Percentiles rank a stretch among this genome's conserved stretches.
Evolutionary conservation across 1,140 invertebrate genomes (phyloP).

Genomic region (Whitmania pigra): DNA sequence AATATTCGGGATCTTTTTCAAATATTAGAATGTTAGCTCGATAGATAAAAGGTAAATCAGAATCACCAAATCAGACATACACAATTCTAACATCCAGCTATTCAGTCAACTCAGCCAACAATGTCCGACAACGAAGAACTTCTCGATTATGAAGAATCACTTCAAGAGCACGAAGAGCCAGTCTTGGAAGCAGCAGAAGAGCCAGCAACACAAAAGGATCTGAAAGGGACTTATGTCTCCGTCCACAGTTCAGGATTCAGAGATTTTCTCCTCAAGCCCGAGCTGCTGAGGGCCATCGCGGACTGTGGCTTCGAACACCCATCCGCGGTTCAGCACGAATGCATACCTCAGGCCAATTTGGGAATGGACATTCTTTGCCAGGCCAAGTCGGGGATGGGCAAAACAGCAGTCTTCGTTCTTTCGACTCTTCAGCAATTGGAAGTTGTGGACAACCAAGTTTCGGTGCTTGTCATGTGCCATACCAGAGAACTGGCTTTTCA

Average conservation of each 20-base stretch:
- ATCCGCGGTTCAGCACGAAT: slow-evolving; percentile 87
- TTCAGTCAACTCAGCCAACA: slow-evolving; percentile 1
- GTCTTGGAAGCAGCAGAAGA: slow-evolving; percentile 39
- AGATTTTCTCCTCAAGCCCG: slow-evolving; percentile 84
- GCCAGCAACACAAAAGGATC: slow-evolving; percentile 37
- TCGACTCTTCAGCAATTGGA: too few species aligned
- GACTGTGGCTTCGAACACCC: slow-evolving; percentile 99
- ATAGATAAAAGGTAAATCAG: slow-evolving; percentile 34
- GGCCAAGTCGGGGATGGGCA: slow-evolving; percentile 24
- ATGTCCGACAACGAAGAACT: slow-evolving; percentile 39
- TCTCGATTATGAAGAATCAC: slow-evolving; percentile 41
- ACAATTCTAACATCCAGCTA: slow-evolving; percentile 50
- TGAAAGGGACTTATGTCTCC: slow-evolving; percentile 71
- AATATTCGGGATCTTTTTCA: too few species aligned
- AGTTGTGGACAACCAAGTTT: too few species aligned
- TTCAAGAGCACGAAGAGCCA: slow-evolving; percentile 37
- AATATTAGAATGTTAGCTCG: too few species aligned
- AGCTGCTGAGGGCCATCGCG: slow-evolving; percentile 93
- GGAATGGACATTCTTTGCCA: slow-evolving; percentile 99
- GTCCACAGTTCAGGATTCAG: slow-evolving; percentile 80
- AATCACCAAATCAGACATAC: slow-evolving; percentile 83
- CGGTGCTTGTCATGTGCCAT: slow-evolving; percentile 97
- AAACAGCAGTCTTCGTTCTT: too few species aligned
- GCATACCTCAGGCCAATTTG: slow-evolving; percentile 95
- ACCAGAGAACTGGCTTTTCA: slow-evolving; percentile 95